phyloP scores from a whole-genome alignment of 2,888 invertebrate genomes.

The Ceratothoa steindachneri region DNA sequence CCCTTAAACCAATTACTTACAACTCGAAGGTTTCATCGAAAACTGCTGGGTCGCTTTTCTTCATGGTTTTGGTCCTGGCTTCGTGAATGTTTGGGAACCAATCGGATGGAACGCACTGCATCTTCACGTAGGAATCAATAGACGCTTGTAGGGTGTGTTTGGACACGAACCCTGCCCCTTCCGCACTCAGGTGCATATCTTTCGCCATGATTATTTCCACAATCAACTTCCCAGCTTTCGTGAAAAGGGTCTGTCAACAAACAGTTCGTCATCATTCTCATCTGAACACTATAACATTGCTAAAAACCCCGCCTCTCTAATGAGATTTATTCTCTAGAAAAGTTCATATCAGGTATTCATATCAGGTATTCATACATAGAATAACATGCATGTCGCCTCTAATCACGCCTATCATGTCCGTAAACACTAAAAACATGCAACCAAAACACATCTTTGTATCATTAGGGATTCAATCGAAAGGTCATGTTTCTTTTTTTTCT shows the following conservation, averaged over 20 bases:
- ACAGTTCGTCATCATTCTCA: background rate
- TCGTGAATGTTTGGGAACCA: slow-evolving; percentile 30
- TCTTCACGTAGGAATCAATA: slow-evolving; percentile 41
- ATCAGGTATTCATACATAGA: background rate
- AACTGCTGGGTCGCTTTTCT: slow-evolving; percentile 37
- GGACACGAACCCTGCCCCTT: slow-evolving; percentile 23
- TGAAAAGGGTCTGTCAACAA: slow-evolving; percentile 40
- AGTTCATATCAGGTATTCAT: background rate
- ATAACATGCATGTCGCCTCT: background rate
- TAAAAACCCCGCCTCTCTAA: background rate
- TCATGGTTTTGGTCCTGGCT: slow-evolving; percentile 30
- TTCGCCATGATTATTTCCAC: slow-evolving; percentile 43
- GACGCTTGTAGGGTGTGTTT: background rate
- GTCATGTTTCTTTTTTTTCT: background rate
- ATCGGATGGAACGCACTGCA: slow-evolving; percentile 37
- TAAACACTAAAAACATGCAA: too few species aligned
- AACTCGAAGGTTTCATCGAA: slow-evolving; percentile 41
- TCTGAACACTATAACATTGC: background rate
- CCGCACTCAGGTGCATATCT: slow-evolving; percentile 33
- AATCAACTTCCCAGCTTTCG: slow-evolving; percentile 27
- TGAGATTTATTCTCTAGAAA: background rate
- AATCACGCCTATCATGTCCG: too few species aligned
- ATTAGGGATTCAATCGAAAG: too few species aligned
- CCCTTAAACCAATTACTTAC: too few species aligned
- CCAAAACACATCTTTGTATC: too few species aligned